These are phyloP conservation scores for Chinchilla lanigera DNA, from an alignment of 2,113 vertebrate genomes.

Conservation along the genomic window DNA sequence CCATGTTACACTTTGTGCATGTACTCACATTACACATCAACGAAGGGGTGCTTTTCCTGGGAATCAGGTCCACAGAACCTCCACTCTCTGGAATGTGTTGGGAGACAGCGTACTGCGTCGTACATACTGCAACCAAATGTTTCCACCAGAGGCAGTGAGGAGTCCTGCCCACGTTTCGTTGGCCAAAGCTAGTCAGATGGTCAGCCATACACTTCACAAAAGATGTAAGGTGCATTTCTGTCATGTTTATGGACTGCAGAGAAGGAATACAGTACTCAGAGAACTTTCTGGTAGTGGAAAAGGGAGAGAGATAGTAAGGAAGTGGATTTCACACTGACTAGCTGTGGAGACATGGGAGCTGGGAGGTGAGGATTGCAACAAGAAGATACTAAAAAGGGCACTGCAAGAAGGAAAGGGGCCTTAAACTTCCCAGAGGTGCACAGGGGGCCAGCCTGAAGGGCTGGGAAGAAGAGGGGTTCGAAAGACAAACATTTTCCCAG, in stretches of 20 bases:
- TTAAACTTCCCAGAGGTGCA: background rate
- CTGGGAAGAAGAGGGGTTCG: background rate
- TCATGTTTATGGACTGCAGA: background rate
- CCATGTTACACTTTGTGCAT: too few relatives aligned
- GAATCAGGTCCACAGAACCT: background rate
- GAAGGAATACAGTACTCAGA: background rate
- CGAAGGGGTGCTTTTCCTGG: background rate
- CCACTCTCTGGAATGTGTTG: background rate
- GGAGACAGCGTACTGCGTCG: background rate
- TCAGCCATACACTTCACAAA: background rate
- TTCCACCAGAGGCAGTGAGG: background rate
- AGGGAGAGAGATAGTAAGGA: background rate
- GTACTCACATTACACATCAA: too few relatives aligned
- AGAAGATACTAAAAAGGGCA: background rate
- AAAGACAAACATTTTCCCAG: background rate
- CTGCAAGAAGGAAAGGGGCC: background rate
- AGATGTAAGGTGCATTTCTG: background rate
- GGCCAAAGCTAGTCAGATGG: background rate
- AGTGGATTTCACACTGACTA: background rate
- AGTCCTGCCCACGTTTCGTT: background rate
- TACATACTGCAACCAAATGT: background rate
- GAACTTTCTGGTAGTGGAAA: background rate
- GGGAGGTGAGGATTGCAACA: background rate
- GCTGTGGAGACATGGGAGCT: background rate
- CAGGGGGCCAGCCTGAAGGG: background rate